Conservation (phyloP, 1,140 invertebrate genomes). For the Zaprionus capensis region DNA sequence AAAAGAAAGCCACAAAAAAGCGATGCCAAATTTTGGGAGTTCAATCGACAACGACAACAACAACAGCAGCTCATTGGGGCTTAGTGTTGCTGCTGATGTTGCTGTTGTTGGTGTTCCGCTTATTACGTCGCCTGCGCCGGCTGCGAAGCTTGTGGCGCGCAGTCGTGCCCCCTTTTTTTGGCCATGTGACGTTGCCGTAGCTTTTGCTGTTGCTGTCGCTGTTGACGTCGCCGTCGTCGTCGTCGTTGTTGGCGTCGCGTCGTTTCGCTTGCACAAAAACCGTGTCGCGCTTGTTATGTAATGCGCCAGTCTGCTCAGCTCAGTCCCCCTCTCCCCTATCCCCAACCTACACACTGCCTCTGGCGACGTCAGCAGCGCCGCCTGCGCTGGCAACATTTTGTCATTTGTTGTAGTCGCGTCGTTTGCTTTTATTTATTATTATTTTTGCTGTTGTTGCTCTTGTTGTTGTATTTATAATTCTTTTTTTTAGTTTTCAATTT, state of each 20-base stretch:
- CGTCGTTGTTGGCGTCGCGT: constrained; percentile 20
- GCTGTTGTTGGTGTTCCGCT: constrained; percentile 41
- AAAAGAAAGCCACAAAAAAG: constrained; percentile 44
- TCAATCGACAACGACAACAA: constrained; percentile 27
- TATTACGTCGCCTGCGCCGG: constrained; percentile 62
- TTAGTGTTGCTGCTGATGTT: constrained; percentile 20
- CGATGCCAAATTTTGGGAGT: constrained; percentile 36
- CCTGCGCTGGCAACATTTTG: constrained; percentile 55
- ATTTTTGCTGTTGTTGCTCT: constrained; percentile 29
- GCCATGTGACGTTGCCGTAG: constrained; percentile 63
- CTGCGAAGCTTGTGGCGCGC: constrained; percentile 44
- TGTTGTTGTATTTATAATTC: constrained; percentile 48
- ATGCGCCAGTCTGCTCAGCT: constrained; percentile 35
- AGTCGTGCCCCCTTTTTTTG: constrained; percentile 80
- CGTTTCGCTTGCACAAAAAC: constrained; percentile 66
- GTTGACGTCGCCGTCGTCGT: constrained; percentile 44
- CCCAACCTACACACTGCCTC: neutral
- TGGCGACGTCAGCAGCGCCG: constrained; percentile 7
- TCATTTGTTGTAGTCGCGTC: constrained; percentile 58
- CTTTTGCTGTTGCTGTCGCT: constrained; percentile 1
- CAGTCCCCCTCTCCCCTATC: neutral
- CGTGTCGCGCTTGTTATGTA: constrained; percentile 77
- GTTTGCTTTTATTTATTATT: constrained; percentile 48
- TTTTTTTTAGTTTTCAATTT: constrained; percentile 51
- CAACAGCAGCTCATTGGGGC: constrained; percentile 53